Base-by-base conservation (phyloP, 1,140 invertebrate genomes). In the Acromyrmex heyeri region DNA sequence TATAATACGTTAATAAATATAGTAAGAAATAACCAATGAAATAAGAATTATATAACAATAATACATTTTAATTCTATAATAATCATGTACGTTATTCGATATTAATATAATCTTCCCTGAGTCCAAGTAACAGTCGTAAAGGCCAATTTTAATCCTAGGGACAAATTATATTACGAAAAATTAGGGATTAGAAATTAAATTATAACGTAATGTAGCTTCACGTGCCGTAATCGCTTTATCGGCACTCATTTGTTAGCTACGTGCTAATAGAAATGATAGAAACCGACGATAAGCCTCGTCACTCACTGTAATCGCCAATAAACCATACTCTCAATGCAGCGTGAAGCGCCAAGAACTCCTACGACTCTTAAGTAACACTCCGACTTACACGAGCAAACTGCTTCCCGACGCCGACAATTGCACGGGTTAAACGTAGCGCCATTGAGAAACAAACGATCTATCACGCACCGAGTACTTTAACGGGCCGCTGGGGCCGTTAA, bases 361-460 rank as follows among this genome's bases (percentile, higher is more conserved):
- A 61, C 67, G 79, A 82, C 38, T 72, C 34, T 65, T 7, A 81
- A 34, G 78, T 24, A 73, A 82, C 34, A 21, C 62, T 73, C 69
- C 57, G 18, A 8, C 34, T 83, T 65, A 87, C 59, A 12, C 59
- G 34, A 72, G 59, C 69, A 88, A 88, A 88, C 59, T 62, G 61
- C 82, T 78, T 61, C 30, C 48, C 76, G 85, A 50, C 67, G 62
- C 77, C 77, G 70, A 85, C 79, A 87, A 88, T 88, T 77, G 59
- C 65, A 38, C 73, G 70, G 70, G 53, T 57, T 65, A 79, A 79
- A 81, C 76, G 34, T 65, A 88, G 59, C 72, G 48, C 69, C 83
- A 77, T 89, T 75, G 73, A 81, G 76, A 86, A 86, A 88, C 87
- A 86, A 89, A 89, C 87, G 88, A 79, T 72, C 77, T 50, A 67